phyloP scores from a whole-genome alignment of 2,113 vertebrate genomes.

The Eubucco bourcierii region DNA sequence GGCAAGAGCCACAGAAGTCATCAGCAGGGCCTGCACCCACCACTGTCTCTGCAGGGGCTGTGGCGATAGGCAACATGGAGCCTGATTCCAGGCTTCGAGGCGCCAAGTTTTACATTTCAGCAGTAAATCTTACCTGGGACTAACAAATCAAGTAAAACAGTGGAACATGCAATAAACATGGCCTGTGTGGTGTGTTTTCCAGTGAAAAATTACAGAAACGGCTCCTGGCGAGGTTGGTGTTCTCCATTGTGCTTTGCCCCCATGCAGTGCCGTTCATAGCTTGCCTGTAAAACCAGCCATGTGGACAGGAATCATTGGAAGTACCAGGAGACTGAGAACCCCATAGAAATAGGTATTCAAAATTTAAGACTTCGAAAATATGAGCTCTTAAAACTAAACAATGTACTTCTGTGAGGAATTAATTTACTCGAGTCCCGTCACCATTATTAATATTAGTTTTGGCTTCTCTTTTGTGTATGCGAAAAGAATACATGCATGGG shows the following conservation, averaged over 20 bases:
- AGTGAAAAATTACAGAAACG: conserved; percentile 51
- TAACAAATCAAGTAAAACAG: conserved; percentile 51
- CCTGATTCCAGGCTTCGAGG: background rate
- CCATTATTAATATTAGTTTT: conserved; percentile 51
- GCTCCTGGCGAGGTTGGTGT: conserved; percentile 65
- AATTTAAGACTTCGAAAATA: conserved; percentile 69
- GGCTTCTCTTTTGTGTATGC: background rate
- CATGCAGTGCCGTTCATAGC: conserved; percentile 59
- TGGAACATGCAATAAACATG: conserved; percentile 63
- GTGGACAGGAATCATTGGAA: conserved; percentile 56
- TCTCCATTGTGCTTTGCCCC: conserved; percentile 63
- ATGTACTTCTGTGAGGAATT: conserved; percentile 68
- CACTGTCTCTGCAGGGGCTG: rapidly evolving
- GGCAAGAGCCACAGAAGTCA: rapidly evolving
- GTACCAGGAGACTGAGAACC: conserved; percentile 55
- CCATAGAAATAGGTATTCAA: conserved; percentile 63
- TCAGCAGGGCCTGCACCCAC: background rate
- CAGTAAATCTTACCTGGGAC: conserved; percentile 62
- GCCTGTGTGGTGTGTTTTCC: background rate
- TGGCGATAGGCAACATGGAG: rapidly evolving
- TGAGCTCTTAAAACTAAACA: conserved; percentile 70
- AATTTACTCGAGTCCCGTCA: conserved; percentile 5
- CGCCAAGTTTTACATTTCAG: background rate
- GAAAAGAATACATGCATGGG: background rate
- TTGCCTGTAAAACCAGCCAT: conserved; percentile 66